phyloP scores from a whole-genome alignment of 2,797 vertebrate species.

The Galago senegalensis region DNA sequence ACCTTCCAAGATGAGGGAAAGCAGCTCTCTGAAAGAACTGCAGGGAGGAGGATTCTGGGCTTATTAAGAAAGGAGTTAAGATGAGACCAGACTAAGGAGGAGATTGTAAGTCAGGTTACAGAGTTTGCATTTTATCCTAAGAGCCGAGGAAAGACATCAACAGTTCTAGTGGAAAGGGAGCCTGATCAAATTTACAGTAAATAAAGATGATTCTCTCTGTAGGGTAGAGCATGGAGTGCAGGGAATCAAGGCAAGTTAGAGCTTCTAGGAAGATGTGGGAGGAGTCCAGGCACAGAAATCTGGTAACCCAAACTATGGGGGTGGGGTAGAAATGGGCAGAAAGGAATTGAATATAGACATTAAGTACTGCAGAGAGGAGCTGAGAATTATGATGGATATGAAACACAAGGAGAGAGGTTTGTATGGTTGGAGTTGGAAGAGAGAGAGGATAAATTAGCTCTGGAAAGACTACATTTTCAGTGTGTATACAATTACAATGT shows the following conservation, averaged over 20 bases:
- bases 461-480: background rate
- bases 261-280: background rate
- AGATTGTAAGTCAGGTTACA: background rate
- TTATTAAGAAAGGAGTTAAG: constrained; percentile 34
- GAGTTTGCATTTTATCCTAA: constrained; percentile 40
- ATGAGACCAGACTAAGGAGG: background rate
- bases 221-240: background rate
- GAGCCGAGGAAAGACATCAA: constrained; percentile 1
- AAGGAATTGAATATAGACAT: background rate
- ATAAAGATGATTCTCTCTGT: background rate
- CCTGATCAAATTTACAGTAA: background rate
- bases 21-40: background rate
- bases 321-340: background rate
- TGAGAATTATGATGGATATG: background rate
- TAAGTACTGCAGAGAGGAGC: background rate
- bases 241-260: background rate
- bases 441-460: background rate
- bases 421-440: background rate
- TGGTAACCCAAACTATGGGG: background rate
- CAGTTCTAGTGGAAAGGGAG: background rate
- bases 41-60: too few relatives aligned
- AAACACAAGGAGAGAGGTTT: background rate
- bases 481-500: background rate
- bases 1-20: background rate
- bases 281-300: background rate